Percentiles rank a stretch among this genome's conserved stretches.
These are phyloP conservation scores for Helicoverpa assulta DNA, from an alignment of 2,888 invertebrate species.

Conservation along the genomic window DNA sequence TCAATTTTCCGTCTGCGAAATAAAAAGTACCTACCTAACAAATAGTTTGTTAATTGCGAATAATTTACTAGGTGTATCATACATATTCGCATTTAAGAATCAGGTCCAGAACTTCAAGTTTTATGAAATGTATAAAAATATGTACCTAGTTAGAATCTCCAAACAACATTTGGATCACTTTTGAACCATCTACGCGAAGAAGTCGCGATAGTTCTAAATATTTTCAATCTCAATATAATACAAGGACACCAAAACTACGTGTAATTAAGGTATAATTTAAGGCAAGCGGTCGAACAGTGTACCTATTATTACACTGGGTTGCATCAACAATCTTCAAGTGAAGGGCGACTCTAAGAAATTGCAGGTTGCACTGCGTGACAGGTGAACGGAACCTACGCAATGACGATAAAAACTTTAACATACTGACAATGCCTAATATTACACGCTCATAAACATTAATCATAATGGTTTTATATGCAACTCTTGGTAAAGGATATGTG, in stretches of 20 bases:
- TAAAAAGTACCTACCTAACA: neutral
- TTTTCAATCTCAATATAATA: conserved; percentile 36
- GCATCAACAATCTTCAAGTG: conserved; percentile 70
- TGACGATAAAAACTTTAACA: conserved; percentile 17
- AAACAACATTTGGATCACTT: neutral
- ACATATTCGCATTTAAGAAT: too few species aligned
- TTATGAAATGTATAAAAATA: too few species aligned
- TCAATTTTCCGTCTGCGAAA: neutral
- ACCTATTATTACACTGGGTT: conserved; percentile 66
- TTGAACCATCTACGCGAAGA: conserved; percentile 3
- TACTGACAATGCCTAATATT: conserved; percentile 17
- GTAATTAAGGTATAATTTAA: conserved; percentile 64
- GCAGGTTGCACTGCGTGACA: conserved; percentile 71
- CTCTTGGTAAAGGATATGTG: neutral
- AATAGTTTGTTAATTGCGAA: neutral
- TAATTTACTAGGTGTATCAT: too few species aligned
- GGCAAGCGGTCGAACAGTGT: conserved; percentile 59
- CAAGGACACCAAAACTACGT: conserved; percentile 58
- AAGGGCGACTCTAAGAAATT: conserved; percentile 78
- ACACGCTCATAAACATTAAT: neutral
- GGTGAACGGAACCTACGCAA: conserved; percentile 70
- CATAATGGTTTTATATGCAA: conserved; percentile 3
- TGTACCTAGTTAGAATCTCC: too few species aligned
- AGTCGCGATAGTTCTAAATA: conserved; percentile 32
- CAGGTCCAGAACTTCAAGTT: too few species aligned